These are phyloP conservation scores for Eulimnadia texana DNA, from an alignment of 1,140 invertebrate species.

Conservation along the genomic window DNA sequence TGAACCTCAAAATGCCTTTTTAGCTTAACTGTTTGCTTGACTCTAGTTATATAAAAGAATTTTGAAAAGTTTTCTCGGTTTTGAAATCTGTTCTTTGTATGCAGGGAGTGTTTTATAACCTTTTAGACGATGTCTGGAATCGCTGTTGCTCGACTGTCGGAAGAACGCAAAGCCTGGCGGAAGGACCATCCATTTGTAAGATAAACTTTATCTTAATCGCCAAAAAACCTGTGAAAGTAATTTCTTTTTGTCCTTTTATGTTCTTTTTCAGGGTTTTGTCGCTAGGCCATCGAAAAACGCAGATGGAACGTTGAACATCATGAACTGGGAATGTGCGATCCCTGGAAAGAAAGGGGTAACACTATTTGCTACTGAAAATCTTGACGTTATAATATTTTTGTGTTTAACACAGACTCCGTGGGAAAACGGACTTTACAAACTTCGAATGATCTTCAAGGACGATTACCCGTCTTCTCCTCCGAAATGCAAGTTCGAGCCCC, in stretches of 20 bases:
- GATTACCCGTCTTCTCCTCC: slow-evolving; percentile 99
- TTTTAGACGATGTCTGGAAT: slow-evolving; percentile 99
- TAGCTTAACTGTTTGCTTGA: no score
- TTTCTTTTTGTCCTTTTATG: slow-evolving; percentile 10
- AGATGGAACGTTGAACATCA: slow-evolving; percentile 90
- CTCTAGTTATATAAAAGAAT: no score
- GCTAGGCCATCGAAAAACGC: slow-evolving; percentile 88
- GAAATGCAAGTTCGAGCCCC: slow-evolving; percentile 99
- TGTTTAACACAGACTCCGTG: slow-evolving; percentile 94
- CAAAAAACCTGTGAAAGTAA: neutral
- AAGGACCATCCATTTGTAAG: slow-evolving; percentile 99
- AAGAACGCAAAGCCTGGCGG: slow-evolving; percentile 97
- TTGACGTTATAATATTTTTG: no score
- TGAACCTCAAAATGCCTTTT: no score
- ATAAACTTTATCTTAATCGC: no score
- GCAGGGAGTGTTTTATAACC: no score
- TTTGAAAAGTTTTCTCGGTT: no score
- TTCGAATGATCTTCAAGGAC: slow-evolving; percentile 98
- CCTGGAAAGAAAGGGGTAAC: slow-evolving; percentile 87
- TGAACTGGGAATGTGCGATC: slow-evolving; percentile 99
- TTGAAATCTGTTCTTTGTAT: no score
- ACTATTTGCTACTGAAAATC: no score
- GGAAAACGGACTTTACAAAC: slow-evolving; percentile 93
- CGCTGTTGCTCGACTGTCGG: slow-evolving; percentile 80
- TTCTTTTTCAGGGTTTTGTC: slow-evolving; percentile 68